A percentile compares a stretch with the other conserved stretches of the same genome.
phyloP scores from a whole-genome alignment of 2,113 vertebrate genomes.

The Ellobius talpinus region DNA sequence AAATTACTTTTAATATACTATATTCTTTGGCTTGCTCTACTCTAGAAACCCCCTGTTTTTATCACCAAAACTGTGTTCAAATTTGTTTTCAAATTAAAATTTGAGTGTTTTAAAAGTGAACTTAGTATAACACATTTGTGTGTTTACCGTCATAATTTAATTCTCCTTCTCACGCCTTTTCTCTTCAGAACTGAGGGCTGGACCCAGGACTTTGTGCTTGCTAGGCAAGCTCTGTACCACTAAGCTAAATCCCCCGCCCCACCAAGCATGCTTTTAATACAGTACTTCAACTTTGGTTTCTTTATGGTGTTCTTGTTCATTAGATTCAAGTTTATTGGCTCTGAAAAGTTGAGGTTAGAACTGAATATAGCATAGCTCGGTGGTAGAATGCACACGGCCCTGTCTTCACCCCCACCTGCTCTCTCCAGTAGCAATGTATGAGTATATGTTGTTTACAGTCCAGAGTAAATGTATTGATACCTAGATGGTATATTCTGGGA shows the following conservation, averaged over 20 bases:
- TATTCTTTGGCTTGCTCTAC: not conserved
- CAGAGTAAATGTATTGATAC: slow-evolving; percentile 14
- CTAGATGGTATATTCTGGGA: not conserved
- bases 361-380: not conserved
- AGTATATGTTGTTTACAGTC: not conserved
- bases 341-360: not conserved
- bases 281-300: not conserved
- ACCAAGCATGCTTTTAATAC: slow-evolving; percentile 31
- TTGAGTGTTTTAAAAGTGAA: slow-evolving; percentile 42
- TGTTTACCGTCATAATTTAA: not conserved
- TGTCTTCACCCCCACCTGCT: not conserved
- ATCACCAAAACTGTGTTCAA: not conserved
- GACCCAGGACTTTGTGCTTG: not conserved
- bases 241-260: not conserved
- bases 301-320: slow-evolving; percentile 4
- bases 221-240: not conserved
- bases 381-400: not conserved
- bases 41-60: slow-evolving; percentile 23
- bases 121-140: not conserved
- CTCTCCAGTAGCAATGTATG: not conserved
- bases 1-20: slow-evolving; percentile 28
- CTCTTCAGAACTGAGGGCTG: not conserved
- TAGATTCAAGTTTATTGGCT: not conserved
- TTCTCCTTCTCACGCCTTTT: not conserved
- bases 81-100: slow-evolving; percentile 54